Conservation (phyloP, 2,113 vertebrate genomes). For the Semicossyphus pulcher region DNA sequence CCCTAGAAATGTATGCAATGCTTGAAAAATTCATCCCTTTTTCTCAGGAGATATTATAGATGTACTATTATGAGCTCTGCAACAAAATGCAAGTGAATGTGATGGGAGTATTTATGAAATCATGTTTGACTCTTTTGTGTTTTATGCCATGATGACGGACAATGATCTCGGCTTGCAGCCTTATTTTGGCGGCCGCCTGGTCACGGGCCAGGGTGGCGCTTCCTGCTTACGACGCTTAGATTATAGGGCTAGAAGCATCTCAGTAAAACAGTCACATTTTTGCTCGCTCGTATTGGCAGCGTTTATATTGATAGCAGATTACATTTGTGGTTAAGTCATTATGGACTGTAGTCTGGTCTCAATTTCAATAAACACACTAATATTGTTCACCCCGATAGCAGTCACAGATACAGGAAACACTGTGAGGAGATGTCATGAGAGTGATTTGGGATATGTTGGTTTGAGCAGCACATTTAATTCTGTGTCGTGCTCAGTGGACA, state of each 20-base stretch:
- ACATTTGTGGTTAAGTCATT: constrained; percentile 62
- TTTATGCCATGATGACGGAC: constrained; percentile 72
- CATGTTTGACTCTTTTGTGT: constrained; percentile 70
- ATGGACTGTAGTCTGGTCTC: constrained; percentile 60
- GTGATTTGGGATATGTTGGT: constrained; percentile 63
- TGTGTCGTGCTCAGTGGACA: constrained; percentile 40
- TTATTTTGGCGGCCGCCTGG: constrained; percentile 26
- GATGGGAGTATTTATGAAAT: constrained; percentile 78
- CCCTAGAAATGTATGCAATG: constrained; percentile 83
- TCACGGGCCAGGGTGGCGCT: constrained; percentile 67
- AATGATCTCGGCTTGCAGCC: constrained; percentile 62
- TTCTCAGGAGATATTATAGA: constrained; percentile 86
- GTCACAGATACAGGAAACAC: constrained; percentile 71
- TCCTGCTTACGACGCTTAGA: constrained; percentile 73
- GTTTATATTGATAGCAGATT: constrained; percentile 62
- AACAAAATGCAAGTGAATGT: constrained; percentile 84
- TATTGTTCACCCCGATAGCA: constrained; percentile 59
- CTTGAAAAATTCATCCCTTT: constrained; percentile 83
- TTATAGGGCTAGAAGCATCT: constrained; percentile 76
- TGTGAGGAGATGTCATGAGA: constrained; percentile 73
- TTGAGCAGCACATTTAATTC: constrained; percentile 55
- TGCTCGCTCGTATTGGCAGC: constrained; percentile 47
- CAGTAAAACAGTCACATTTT: constrained; percentile 64
- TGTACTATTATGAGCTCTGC: constrained; percentile 82
- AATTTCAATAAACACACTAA: constrained; percentile 55